Conservation (phyloP, 2,888 invertebrate genomes). For the Hyppa rectilinea region DNA sequence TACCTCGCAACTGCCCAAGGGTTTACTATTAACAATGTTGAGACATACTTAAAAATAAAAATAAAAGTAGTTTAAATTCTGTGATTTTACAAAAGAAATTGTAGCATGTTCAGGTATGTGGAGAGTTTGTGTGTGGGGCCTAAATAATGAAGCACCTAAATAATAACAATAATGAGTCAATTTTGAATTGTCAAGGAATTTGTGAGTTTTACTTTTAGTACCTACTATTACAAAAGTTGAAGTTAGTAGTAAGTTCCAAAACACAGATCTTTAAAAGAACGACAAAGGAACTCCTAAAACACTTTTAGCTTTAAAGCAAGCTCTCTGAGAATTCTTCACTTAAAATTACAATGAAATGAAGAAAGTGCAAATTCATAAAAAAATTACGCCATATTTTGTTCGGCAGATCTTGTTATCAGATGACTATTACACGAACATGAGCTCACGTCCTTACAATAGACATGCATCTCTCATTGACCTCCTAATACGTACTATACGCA, state of each 20-base stretch:
- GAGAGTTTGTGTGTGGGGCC: too few relatives aligned
- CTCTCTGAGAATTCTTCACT: too few relatives aligned
- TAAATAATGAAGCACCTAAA: too few relatives aligned
- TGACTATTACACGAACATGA: slow-evolving; percentile 38
- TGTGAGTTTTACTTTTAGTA: too few relatives aligned
- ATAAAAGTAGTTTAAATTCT: too few relatives aligned
- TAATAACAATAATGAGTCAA: too few relatives aligned
- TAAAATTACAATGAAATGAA: slow-evolving; percentile 8
- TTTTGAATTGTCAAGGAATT: not conserved
- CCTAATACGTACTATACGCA: slow-evolving; percentile 53
- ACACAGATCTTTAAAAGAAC: not conserved
- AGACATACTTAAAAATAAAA: too few relatives aligned
- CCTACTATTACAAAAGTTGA: too few relatives aligned
- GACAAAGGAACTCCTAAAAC: not conserved
- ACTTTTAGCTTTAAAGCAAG: not conserved
- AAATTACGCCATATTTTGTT: slow-evolving; percentile 19
- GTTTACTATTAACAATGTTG: too few relatives aligned
- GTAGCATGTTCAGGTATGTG: too few relatives aligned
- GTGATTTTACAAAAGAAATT: too few relatives aligned
- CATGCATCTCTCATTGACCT: slow-evolving; percentile 57
- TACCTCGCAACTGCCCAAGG: too few relatives aligned
- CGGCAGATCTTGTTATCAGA: slow-evolving; percentile 26
- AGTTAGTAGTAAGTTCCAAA: not conserved
- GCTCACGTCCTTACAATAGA: slow-evolving; percentile 53
- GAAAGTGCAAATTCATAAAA: slow-evolving; percentile 12